Percentiles rank a stretch among this genome's conserved stretches.
Evolutionary conservation across 2,113 vertebrate species (phyloP).

Genomic region (Pholis gunnellus): DNA sequence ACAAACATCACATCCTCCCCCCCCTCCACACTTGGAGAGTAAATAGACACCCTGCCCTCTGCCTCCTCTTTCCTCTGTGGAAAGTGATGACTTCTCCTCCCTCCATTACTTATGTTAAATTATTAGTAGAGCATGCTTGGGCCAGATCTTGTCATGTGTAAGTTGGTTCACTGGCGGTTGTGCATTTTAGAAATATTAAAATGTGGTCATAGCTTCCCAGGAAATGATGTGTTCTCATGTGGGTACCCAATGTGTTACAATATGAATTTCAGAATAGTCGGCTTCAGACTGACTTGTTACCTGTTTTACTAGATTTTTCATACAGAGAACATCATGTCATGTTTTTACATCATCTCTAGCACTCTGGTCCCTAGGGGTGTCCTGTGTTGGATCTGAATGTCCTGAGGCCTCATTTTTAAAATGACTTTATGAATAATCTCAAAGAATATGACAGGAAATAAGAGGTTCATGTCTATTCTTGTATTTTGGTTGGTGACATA

Average conservation of each 20-base stretch:
- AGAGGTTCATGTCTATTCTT: conserved; percentile 25
- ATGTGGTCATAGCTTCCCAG: conserved; percentile 42
- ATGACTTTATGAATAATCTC: conserved; percentile 20
- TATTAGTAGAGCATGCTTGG: conserved; percentile 35
- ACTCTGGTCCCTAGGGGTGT: conserved; percentile 19
- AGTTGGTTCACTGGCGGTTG: neutral
- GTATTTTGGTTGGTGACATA: neutral
- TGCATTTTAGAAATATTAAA: neutral
- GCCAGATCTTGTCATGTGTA: conserved; percentile 21
- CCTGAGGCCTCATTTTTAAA: conserved; percentile 36
- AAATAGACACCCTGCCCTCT: conserved; percentile 53
- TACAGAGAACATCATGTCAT: neutral
- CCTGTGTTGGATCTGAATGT: conserved; percentile 26
- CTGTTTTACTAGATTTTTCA: conserved; percentile 2
- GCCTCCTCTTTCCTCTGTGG: conserved; percentile 28
- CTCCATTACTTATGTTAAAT: conserved; percentile 50
- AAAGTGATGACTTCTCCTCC: conserved; percentile 56
- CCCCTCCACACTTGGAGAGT: conserved; percentile 28
- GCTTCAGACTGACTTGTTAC: neutral
- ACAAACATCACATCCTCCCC: conserved; percentile 24
- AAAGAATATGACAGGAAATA: conserved; percentile 27
- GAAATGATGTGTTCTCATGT: conserved; percentile 6
- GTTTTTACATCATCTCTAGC: conserved; percentile 5
- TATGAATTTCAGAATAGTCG: neutral
- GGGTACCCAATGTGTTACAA: neutral